Conservation (phyloP, 2,797 vertebrate species). For the Balearica regulorum region DNA sequence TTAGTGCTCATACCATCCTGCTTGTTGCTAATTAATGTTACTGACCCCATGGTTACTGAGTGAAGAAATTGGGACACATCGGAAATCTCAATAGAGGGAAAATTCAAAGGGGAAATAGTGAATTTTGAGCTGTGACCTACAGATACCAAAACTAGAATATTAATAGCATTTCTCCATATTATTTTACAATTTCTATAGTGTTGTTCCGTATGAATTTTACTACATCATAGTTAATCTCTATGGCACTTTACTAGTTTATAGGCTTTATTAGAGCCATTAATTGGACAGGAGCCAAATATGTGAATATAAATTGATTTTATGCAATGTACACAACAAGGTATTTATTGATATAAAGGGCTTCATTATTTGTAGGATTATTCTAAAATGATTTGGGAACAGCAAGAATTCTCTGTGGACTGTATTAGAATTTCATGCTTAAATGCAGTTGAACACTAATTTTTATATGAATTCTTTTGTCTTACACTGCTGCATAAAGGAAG, state of each 20-base stretch:
- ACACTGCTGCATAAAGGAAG: neutral
- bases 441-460: conserved; percentile 61
- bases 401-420: conserved; percentile 17
- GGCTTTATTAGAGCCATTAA: conserved; percentile 41
- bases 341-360: conserved; percentile 57
- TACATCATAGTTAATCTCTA: conserved; percentile 18
- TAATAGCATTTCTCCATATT: neutral
- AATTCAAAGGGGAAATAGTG: neutral
- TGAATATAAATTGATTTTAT: conserved; percentile 70
- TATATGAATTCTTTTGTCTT: conserved; percentile 45
- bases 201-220: conserved; percentile 16
- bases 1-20: conserved; percentile 32
- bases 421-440: conserved; percentile 71
- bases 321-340: conserved; percentile 34
- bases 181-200: conserved; percentile 26
- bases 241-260: conserved; percentile 8
- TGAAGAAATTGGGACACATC: conserved; percentile 6
- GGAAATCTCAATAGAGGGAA: conserved; percentile 6
- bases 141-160: conserved; percentile 17
- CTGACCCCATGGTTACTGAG: conserved; percentile 43
- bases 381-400: conserved; percentile 56
- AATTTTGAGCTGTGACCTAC: conserved; percentile 33
- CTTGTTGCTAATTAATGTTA: conserved; percentile 59
- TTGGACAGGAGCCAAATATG: conserved; percentile 32
- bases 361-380: conserved; percentile 61